These are phyloP conservation scores for Caenorhabditis macrosperma DNA, from an alignment of 2,888 invertebrate species.

Conservation along the genomic window DNA sequence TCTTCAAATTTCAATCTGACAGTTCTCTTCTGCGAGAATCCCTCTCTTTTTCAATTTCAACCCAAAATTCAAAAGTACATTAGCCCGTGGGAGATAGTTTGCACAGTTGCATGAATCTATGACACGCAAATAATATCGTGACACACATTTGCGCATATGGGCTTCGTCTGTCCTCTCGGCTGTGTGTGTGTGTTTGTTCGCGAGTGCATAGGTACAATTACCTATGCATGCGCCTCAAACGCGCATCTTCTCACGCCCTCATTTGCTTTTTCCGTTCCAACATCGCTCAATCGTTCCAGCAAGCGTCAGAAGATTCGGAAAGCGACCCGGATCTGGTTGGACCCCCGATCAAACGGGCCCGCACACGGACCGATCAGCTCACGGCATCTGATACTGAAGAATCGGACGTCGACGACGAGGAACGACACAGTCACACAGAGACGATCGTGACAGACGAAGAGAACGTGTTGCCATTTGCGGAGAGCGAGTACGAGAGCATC, in stretches of 20 bases:
- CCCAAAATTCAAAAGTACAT: conserved; percentile 40
- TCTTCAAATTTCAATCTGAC: neutral
- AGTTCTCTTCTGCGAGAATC: neutral
- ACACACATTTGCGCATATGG: conserved; percentile 60
- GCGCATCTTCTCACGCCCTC: conserved; percentile 39
- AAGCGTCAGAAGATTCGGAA: conserved; percentile 65
- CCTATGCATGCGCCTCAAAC: conserved; percentile 44
- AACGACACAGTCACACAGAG: conserved; percentile 36
- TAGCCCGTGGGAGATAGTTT: conserved; percentile 43
- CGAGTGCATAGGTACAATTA: conserved; percentile 54
- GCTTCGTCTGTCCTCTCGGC: conserved; percentile 21
- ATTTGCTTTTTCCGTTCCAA: neutral
- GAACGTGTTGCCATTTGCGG: conserved; percentile 68
- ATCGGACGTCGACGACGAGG: conserved; percentile 54
- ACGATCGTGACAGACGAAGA: conserved; percentile 54
- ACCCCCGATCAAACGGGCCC: conserved; percentile 64
- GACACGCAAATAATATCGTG: conserved; percentile 60
- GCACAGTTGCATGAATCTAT: conserved; percentile 62
- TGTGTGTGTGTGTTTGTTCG: conserved; percentile 35
- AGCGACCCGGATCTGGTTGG: conserved; percentile 64
- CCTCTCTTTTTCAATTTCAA: neutral
- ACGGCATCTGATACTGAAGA: conserved; percentile 42
- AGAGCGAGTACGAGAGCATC: conserved; percentile 70
- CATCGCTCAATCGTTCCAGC: conserved; percentile 26
- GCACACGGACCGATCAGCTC: conserved; percentile 35